Conservation (phyloP, 2,797 vertebrate genomes). For the Gadopsis bispinosus region DNA sequence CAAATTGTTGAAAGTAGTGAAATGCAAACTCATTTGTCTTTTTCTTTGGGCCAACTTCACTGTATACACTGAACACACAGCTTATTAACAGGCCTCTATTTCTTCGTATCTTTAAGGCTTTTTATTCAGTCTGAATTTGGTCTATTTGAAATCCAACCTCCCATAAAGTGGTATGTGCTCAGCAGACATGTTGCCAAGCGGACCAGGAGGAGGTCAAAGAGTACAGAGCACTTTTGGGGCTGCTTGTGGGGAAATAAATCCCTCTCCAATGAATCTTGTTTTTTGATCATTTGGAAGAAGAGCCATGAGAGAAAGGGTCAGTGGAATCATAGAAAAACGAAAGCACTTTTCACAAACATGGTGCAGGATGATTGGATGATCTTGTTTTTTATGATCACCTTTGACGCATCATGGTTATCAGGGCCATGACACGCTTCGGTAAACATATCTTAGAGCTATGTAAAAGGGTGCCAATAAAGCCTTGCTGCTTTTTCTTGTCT, state of each 20-base stretch:
- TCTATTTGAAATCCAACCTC: slow-evolving; percentile 20
- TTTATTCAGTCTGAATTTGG: slow-evolving; percentile 10
- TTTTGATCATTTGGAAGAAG: slow-evolving; percentile 17
- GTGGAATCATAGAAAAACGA: slow-evolving; percentile 18
- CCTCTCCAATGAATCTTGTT: slow-evolving; percentile 12
- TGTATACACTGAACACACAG: neutral
- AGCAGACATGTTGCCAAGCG: slow-evolving; percentile 24
- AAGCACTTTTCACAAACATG: slow-evolving; percentile 30
- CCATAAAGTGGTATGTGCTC: slow-evolving; percentile 16
- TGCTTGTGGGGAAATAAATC: slow-evolving; percentile 22
- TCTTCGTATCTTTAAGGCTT: slow-evolving; percentile 15
- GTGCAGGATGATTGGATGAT: slow-evolving; percentile 24
- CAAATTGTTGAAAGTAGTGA: slow-evolving; percentile 1
- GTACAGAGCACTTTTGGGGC: neutral
- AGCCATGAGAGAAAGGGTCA: slow-evolving; percentile 26
- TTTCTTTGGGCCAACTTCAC: neutral
- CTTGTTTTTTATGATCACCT: slow-evolving; percentile 38
- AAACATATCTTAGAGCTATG: slow-evolving; percentile 70
- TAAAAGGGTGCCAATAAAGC: slow-evolving; percentile 51
- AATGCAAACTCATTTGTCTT: slow-evolving; percentile 27
- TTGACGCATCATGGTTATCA: slow-evolving; percentile 39
- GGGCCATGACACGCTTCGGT: slow-evolving; percentile 55
- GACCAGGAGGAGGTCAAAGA: slow-evolving; percentile 26
- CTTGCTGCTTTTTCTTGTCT: slow-evolving; percentile 53
- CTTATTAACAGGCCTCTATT: slow-evolving; percentile 7